Evolutionary conservation across 2,888 invertebrate species (phyloP).

Genomic region (Schrankia costaestrigalis): DNA sequence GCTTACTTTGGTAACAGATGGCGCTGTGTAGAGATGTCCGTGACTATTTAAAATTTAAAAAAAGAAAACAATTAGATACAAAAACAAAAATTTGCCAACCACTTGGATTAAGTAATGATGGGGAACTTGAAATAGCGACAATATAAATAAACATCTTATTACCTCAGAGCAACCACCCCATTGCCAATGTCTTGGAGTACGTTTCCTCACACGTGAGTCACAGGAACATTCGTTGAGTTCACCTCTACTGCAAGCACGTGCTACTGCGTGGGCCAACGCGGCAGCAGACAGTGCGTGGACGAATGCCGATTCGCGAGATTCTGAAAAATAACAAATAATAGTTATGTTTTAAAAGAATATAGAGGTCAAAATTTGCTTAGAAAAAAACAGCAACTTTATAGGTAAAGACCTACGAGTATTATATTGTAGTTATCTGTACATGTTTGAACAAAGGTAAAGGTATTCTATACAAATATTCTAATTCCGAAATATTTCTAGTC

Average conservation of each 20-base stretch:
- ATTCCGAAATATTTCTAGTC: too few species aligned
- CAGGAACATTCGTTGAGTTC: constrained; percentile 94
- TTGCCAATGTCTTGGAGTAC: constrained; percentile 90
- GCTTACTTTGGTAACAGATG: too few species aligned
- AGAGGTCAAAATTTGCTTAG: neutral
- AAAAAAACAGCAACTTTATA: too few species aligned
- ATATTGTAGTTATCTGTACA: too few species aligned
- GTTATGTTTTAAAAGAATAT: neutral
- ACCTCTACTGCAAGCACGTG: constrained; percentile 91
- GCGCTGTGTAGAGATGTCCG: too few species aligned
- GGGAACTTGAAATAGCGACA: neutral
- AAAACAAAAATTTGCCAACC: too few species aligned
- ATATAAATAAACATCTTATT: constrained; percentile 18
- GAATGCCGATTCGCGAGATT: constrained; percentile 94
- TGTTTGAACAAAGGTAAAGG: too few species aligned
- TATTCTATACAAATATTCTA: too few species aligned
- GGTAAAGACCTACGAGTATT: too few species aligned
- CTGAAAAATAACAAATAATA: constrained; percentile 68
- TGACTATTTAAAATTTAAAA: too few species aligned
- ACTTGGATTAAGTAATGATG: neutral
- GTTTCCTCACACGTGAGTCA: constrained; percentile 88
- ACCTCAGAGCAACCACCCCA: constrained; percentile 97
- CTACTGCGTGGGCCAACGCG: constrained; percentile 93
- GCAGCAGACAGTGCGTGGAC: constrained; percentile 94
- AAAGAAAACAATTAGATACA: too few species aligned